These are phyloP conservation scores for Margaritifera margaritifera DNA, from an alignment of 2,888 invertebrate species.

Conservation along the genomic window DNA sequence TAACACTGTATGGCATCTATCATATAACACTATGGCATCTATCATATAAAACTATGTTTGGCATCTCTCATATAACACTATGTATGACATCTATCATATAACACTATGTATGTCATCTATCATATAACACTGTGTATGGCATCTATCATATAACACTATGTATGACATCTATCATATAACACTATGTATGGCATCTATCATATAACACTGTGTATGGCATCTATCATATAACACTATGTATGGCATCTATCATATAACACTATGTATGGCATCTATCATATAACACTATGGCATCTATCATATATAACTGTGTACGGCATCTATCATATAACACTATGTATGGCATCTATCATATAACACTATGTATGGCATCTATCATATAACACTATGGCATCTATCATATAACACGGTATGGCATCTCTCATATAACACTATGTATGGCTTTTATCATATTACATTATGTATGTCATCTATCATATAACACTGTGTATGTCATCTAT, in stretches of 20 bases:
- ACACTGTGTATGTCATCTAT: constrained; percentile 12
- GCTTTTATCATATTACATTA: too few relatives aligned
- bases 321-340: neutral
- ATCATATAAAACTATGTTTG: too few relatives aligned
- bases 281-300: constrained; percentile 5
- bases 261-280: too few relatives aligned
- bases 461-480: too few relatives aligned
- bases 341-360: constrained; percentile 9
- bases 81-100: constrained; percentile 9
- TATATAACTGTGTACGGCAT: too few relatives aligned
- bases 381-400: constrained; percentile 5
- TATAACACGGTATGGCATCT: too few relatives aligned
- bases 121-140: constrained; percentile 6
- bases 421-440: constrained; percentile 3
- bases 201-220: too few relatives aligned
- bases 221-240: neutral
- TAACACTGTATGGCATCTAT: too few relatives aligned
- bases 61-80: neutral
- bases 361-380: too few relatives aligned
- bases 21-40: constrained; percentile 5
- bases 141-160: constrained; percentile 1
- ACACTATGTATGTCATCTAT: too few relatives aligned
- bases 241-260: constrained; percentile 9
- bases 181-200: constrained; percentile 11
- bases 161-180: too few relatives aligned